Conservation (phyloP, 1,140 invertebrate species). For the Apocrypta bakeri region DNA sequence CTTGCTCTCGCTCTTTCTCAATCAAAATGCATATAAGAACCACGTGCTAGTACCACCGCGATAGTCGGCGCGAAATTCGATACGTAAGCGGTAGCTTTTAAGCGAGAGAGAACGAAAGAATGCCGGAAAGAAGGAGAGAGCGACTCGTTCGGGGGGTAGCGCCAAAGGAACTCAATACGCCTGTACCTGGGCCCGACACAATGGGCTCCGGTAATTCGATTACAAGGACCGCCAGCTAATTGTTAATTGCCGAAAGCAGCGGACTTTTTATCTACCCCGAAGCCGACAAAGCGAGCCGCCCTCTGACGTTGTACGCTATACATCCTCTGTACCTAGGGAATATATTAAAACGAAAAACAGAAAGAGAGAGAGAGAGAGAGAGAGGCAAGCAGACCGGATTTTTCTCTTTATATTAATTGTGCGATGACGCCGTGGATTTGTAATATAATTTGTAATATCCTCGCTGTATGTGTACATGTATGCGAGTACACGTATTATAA, state of each 20-base stretch:
- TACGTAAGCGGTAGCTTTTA: slow-evolving; percentile 54
- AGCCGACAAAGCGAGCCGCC: slow-evolving; percentile 70
- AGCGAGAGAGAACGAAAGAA: background rate
- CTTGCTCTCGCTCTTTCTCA: too few species aligned
- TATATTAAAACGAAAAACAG: slow-evolving; percentile 26
- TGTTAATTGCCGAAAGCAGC: slow-evolving; percentile 71
- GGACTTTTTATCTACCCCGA: slow-evolving; percentile 52
- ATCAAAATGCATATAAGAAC: slow-evolving; percentile 33
- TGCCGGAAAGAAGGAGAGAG: slow-evolving; percentile 13
- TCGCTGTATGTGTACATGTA: too few species aligned
- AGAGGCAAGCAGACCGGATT: background rate
- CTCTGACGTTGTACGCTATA: slow-evolving; percentile 12
- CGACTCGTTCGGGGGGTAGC: slow-evolving; percentile 31
- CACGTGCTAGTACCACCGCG: slow-evolving; percentile 45
- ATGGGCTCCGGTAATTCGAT: slow-evolving; percentile 72
- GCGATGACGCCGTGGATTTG: background rate
- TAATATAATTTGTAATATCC: too few species aligned
- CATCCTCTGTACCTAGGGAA: background rate
- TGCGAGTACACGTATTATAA: too few species aligned
- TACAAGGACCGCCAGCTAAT: slow-evolving; percentile 75
- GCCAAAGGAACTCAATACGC: slow-evolving; percentile 71
- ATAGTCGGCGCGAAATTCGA: slow-evolving; percentile 65
- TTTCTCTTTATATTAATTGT: slow-evolving; percentile 36
- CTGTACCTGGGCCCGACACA: slow-evolving; percentile 73
- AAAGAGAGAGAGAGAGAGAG: too few species aligned